Percentiles rank a stretch among this genome's conserved stretches.
Evolutionary conservation across 2,888 invertebrate species (phyloP).

Genomic region (Pristionchus entomophagus): DNA sequence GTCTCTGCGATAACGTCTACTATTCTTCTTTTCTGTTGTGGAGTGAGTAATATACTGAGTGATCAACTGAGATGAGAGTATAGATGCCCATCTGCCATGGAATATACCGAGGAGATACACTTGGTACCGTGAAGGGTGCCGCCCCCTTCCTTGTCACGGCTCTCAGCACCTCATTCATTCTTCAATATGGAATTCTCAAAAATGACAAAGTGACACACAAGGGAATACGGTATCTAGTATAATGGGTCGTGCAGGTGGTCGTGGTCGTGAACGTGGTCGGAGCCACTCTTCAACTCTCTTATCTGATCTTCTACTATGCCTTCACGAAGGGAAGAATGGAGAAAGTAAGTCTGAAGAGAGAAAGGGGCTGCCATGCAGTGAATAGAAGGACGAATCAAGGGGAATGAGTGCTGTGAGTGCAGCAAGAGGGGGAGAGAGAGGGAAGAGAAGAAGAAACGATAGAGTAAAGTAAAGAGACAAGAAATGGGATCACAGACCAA

Average conservation of each 20-base stretch:
- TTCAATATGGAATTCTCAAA: constrained; percentile 85
- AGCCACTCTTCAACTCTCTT: constrained; percentile 83
- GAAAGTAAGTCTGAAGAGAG: constrained; percentile 5
- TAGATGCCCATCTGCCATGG: constrained; percentile 69
- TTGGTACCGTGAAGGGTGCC: constrained; percentile 68
- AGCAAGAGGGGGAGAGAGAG: not conserved
- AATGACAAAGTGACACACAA: constrained; percentile 81
- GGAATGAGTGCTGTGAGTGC: not conserved
- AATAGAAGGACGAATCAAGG: constrained; percentile 4
- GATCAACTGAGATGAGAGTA: too few relatives aligned
- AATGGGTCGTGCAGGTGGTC: constrained; percentile 78
- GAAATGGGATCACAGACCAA: not conserved
- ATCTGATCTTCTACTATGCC: constrained; percentile 84
- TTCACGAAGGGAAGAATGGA: constrained; percentile 80
- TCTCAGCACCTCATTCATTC: constrained; percentile 86
- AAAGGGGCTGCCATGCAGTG: not conserved
- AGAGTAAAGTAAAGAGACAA: not conserved
- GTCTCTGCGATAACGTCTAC: constrained; percentile 12
- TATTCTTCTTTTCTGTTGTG: constrained; percentile 68
- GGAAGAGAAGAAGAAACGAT: not conserved
- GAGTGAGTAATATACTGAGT: too few relatives aligned
- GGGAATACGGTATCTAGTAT: not conserved
- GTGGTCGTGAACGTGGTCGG: constrained; percentile 87
- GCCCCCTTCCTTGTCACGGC: constrained; percentile 65
- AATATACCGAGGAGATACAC: constrained; percentile 65